Evolutionary conservation across 2,888 invertebrate genomes (phyloP), one percentile per base, ranked within the genome.

Genomic region (Anthophora plumipes): DNA sequence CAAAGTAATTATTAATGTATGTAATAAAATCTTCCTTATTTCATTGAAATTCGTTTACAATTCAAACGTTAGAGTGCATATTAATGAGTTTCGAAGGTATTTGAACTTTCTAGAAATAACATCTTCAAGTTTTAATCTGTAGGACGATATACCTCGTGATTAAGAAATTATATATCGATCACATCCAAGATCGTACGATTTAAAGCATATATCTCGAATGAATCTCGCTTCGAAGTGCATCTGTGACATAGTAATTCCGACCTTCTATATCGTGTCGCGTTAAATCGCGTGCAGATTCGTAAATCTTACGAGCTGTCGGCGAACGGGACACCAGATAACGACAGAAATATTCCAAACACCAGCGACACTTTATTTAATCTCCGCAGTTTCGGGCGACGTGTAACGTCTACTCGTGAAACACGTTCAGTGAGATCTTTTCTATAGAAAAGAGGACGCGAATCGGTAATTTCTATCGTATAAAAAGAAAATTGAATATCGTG

Each of bases 321-420:
- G 43, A 37, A 25, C 12, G 12, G 3, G 57, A 31, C 25, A 50
- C 37, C 50, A 46, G 73, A 59, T 66, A 73, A 73, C 64, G 54
- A 73, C 73, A 46, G 59, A 73, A 77, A 73, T 73, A 73, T 77
- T 59, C 64, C 22, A 59, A 77, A 73, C 37, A 39, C 64, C 39
- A 17, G 73, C 8, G 57, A 43, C 54, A 12, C 31, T 59, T 64
- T 64, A 77, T 77, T 77, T 77, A 66, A 66, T 73, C 50, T 59
- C n/a, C 37, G 50, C 48, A 43, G 64, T 59, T 46, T 59, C 50
- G 31, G 17, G 11, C 43, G 41, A 71, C 55, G 41, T 12, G 31
- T 31, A 3, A 31, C 25, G 17, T 20, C 43, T 7, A 20, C 1
- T n/a, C 39, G 11, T 12, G 46, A 9, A 25, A 60, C 59, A 37